Base-by-base conservation (phyloP, 2,797 vertebrate species). In the Anas georgica region DNA sequence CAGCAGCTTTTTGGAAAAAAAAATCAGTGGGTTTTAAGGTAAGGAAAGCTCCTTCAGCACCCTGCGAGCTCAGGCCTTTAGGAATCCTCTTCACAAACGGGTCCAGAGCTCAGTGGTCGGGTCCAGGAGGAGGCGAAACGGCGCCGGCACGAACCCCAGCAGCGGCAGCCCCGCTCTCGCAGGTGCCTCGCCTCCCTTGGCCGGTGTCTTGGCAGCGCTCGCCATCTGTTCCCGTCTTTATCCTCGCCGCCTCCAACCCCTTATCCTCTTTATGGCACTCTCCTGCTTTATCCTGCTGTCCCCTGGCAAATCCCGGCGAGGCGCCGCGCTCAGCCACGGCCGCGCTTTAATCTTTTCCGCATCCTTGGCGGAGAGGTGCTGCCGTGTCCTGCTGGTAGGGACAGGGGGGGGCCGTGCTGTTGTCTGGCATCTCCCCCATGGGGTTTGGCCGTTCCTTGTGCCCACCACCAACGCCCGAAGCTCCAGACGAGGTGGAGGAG, bases 191-290 rank as follows among this genome's bases (percentile, higher is more conserved):
- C 62, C n/a, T 73, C 41, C 7, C 74, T 22, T 54, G 50, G 21
- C 46, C 17, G 3, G 39, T 13, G 25, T 46, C 83, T 73, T 79
- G 58, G 56, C 43, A 8, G 7, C 12, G 17, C 39, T 41, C 23
- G 8, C 94, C 94, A 95, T 96, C 96, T 96, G 95, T 91, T 95
- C 72, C 56, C 52, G 46, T n/a, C 86, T 86, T 96, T 73, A 93
- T 83, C 95, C 79, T 83, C 69, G 80, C 79, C 87, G 33, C 12
- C 78, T 77, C 77, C 91, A 88, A 58, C 33, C 90, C 75, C 58
- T 97, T 75, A 95, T 96, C 97, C 96, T 96, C 93, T 96, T 96
- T 91, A 43, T 35, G 76, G 23, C 64, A 13, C 82, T 93, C 80
- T 82, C 86, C 95, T 60, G 76, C 12, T 67, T 87, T 90, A 77